A percentile compares a stretch with the other conserved stretches of the same genome.
These are phyloP conservation scores for Choloepus didactylus DNA, from an alignment of 2,797 vertebrate genomes.

Conservation along the genomic window DNA sequence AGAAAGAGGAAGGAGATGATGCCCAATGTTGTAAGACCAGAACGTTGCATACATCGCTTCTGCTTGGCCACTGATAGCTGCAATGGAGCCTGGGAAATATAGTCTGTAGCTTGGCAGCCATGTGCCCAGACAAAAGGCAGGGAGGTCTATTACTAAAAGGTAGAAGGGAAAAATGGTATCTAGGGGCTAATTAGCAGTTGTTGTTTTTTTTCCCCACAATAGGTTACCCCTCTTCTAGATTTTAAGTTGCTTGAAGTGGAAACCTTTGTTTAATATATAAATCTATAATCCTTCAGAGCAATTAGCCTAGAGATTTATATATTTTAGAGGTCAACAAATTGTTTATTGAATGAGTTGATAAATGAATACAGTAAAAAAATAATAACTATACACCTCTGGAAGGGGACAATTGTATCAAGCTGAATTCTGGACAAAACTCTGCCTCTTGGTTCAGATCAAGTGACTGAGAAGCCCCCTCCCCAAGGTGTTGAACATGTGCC, in stretches of 20 bases:
- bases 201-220: too few species aligned
- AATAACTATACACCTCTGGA: neutral
- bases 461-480: neutral
- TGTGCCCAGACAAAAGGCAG: neutral
- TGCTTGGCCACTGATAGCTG: neutral
- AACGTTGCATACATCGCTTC: neutral
- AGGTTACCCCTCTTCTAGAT: neutral
- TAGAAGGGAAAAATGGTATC: neutral
- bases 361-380: neutral
- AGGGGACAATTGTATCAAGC: neutral
- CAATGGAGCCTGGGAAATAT: neutral
- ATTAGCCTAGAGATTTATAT: neutral
- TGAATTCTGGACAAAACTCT: neutral
- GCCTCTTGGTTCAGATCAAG: neutral
- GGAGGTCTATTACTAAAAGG: neutral
- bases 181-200: too few species aligned
- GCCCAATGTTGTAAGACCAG: neutral
- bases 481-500: neutral
- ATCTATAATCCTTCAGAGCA: neutral
- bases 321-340: neutral
- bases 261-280: neutral
- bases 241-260: neutral
- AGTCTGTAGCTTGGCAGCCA: neutral
- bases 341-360: neutral
- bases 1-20: neutral